Evolutionary conservation across 2,888 invertebrate genomes (phyloP).

Genomic region (Habroteleia sp.): DNA sequence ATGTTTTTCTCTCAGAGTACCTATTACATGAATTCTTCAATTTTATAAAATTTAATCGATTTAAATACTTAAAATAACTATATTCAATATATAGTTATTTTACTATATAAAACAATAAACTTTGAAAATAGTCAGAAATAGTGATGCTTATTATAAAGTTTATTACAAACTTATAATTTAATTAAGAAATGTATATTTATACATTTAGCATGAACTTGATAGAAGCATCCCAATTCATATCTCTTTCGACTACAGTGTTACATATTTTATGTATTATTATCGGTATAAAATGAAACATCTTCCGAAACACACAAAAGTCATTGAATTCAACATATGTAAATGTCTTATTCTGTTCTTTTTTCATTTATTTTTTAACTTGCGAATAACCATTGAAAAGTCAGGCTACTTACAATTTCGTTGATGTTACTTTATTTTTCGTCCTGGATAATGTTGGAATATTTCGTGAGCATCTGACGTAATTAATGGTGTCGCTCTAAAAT

Average conservation of each 20-base stretch:
- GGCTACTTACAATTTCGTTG: constrained; percentile 53
- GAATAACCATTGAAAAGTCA: constrained; percentile 54
- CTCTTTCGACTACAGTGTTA: too few species aligned
- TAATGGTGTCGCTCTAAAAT: constrained; percentile 45
- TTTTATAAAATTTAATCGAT: too few species aligned
- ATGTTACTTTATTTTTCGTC: constrained; percentile 56
- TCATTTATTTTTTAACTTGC: constrained; percentile 2
- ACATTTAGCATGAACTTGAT: too few species aligned
- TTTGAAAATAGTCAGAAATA: too few species aligned
- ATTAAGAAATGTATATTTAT: neutral
- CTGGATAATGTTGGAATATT: constrained; percentile 46
- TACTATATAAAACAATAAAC: too few species aligned
- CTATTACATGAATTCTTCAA: too few species aligned
- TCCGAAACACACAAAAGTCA: constrained; percentile 36
- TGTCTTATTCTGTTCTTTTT: constrained; percentile 34
- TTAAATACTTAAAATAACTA: too few species aligned
- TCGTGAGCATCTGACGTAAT: constrained; percentile 44
- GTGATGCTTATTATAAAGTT: too few species aligned
- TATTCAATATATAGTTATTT: too few species aligned
- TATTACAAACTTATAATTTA: too few species aligned
- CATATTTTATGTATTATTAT: too few species aligned
- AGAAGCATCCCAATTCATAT: neutral
- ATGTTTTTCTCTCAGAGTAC: too few species aligned
- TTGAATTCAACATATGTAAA: constrained; percentile 61
- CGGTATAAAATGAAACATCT: constrained; percentile 4